Evolutionary conservation across 2,888 invertebrate genomes (phyloP).

Genomic region (Drosophila prostipennis): DNA sequence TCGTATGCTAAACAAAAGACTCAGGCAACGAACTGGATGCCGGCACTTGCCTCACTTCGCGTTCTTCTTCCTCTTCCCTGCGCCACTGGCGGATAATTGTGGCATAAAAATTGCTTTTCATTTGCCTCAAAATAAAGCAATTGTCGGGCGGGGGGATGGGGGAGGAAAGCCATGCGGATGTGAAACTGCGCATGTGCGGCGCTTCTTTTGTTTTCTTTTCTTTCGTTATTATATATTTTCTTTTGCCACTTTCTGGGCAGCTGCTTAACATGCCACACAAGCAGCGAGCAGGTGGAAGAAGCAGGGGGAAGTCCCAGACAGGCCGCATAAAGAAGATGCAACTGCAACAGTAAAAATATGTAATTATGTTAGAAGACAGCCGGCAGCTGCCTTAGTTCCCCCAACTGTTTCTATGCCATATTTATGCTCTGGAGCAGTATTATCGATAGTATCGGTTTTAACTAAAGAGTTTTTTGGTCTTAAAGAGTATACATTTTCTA

Average conservation of each 20-base stretch:
- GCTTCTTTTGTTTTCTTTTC: constrained; percentile 66
- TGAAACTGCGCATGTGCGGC: constrained; percentile 71
- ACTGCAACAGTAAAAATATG: constrained; percentile 62
- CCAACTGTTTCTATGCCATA: constrained; percentile 6
- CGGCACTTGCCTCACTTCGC: constrained; percentile 32
- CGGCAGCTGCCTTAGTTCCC: constrained; percentile 27
- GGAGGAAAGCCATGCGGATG: constrained; percentile 66
- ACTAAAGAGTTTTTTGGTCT: too few relatives aligned
- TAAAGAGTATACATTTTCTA: too few relatives aligned
- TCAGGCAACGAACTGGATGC: constrained; percentile 59
- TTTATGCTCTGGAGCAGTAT: neutral
- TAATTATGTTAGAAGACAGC: constrained; percentile 74
- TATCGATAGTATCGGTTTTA: neutral
- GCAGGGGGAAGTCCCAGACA: constrained; percentile 27
- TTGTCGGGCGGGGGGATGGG: constrained; percentile 43
- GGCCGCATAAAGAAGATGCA: constrained; percentile 40
- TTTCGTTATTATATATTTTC: constrained; percentile 43
- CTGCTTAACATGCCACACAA: constrained; percentile 74
- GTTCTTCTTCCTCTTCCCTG: constrained; percentile 8
- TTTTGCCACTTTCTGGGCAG: constrained; percentile 69
- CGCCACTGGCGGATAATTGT: constrained; percentile 58
- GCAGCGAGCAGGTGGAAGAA: constrained; percentile 11
- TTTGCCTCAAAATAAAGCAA: constrained; percentile 76
- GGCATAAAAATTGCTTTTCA: constrained; percentile 74
- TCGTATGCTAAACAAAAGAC: constrained; percentile 73